Evolutionary conservation across 2,113 vertebrate species (phyloP).

Genomic region (Willisornis vidua): DNA sequence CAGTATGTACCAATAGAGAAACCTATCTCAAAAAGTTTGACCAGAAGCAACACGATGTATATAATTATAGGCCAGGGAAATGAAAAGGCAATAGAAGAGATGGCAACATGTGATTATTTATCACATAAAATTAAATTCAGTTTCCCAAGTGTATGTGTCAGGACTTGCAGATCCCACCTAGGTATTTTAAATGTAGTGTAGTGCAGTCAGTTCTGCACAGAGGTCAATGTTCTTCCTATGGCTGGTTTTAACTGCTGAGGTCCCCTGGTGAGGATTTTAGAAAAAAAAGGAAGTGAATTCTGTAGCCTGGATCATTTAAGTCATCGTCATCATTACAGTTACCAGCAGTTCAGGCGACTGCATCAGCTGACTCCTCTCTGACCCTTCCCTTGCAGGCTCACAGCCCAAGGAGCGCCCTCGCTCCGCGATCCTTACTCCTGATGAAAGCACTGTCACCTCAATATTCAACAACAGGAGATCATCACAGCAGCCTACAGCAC

Average conservation of each 20-base stretch:
- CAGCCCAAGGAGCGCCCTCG: slow-evolving; percentile 90
- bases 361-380: background rate
- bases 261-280: background rate
- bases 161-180: background rate
- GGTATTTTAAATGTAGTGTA: background rate
- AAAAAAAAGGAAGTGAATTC: background rate
- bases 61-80: background rate
- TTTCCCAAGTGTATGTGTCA: background rate
- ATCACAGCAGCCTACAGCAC: slow-evolving; percentile 78
- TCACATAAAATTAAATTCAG: background rate
- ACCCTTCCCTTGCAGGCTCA: slow-evolving; percentile 69
- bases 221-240: accelerated
- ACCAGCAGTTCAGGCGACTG: accelerated
- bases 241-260: background rate
- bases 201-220: background rate
- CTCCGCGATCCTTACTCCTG: slow-evolving; percentile 88
- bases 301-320: background rate
- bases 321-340: accelerated
- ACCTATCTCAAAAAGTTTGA: background rate
- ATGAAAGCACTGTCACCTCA: slow-evolving; percentile 76
- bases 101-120: background rate
- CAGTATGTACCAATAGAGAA: background rate
- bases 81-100: background rate
- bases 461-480: slow-evolving; percentile 76
- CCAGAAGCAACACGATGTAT: background rate